Evolutionary conservation across 2,113 vertebrate species (phyloP), one percentile per base, ranked within the genome.

Genomic region (Etia nguti): DNA sequence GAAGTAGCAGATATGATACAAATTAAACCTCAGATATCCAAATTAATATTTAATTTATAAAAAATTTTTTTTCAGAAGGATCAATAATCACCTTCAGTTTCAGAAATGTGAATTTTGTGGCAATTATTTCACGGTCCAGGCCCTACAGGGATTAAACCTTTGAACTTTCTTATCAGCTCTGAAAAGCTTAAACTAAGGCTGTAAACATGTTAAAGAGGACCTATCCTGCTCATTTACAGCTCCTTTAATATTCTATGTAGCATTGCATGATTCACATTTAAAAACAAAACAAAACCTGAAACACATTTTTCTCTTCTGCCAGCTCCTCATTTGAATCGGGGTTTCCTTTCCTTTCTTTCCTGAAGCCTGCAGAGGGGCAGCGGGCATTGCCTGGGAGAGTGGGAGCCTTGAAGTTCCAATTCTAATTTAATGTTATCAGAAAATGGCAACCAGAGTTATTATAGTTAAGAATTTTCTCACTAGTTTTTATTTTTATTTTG

Each of bases 1-100:
- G 31, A 65, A 65, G 60, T 38, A 65, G 20, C 20, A 65, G 6
- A 65, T 38, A 65, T 38, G 60, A 65, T 38, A 65, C 60, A 65
- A 65, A 65, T 22, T 13, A 1, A 38, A 65, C 4, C 20, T 38
- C 10, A 13, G 0, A 65, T 65, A 38, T 65, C 6, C 6, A 22
- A 65, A 38, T 38, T 65, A 2, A 65, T 65, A 65, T 65, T 13
- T 0, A 38, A 38, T 65, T 13, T 2, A 13, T 34, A 8, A 34
- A 34, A 34, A 34, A n/a, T n/a, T n/a, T n/a, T 34, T 8, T 7
- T 6, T 8, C 34, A 34, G 34, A 34, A 34, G 6, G 34, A 34
- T 34, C 7, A 34, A 34, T 34, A 34, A 34, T 8, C 36, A 38
- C 9, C n/a, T 38, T 1, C 10, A 38, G 36, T 38, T 10, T 38